These are phyloP conservation scores for Indicator maculatus DNA, from an alignment of 2,113 vertebrate species.

Conservation along the genomic window DNA sequence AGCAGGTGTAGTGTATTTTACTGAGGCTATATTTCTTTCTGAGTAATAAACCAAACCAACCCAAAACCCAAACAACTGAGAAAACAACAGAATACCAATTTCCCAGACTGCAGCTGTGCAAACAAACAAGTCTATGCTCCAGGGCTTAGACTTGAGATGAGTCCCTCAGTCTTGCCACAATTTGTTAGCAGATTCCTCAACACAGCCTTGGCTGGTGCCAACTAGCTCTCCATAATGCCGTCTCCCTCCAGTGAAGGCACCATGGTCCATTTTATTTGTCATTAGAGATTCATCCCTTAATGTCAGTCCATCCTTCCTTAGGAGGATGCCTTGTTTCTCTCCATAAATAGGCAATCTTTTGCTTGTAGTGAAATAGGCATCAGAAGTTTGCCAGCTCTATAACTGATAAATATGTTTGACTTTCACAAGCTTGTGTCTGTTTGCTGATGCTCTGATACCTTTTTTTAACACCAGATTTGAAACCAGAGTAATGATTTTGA, in stretches of 20 bases:
- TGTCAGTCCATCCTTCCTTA: background rate
- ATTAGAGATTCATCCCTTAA: background rate
- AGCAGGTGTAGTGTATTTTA: background rate
- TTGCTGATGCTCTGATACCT: background rate
- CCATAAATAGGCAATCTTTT: background rate
- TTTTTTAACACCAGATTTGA: background rate
- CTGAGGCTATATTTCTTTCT: background rate
- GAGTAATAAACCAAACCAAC: background rate
- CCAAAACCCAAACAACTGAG: background rate
- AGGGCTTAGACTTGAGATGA: background rate
- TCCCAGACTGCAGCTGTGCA: background rate
- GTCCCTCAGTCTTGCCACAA: background rate
- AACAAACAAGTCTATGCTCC: background rate
- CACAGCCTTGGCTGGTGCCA: background rate
- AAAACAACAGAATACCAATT: background rate
- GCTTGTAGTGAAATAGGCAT: background rate
- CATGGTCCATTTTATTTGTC: background rate
- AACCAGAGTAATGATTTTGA: background rate
- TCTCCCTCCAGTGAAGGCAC: background rate
- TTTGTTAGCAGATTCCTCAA: background rate
- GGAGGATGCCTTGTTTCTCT: background rate
- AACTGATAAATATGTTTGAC: background rate
- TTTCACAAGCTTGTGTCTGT: background rate
- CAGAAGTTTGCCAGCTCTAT: background rate
- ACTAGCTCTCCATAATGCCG: fast-evolving